Evolutionary conservation across 1,140 invertebrate genomes (phyloP).

Genomic region (Drosophila nannoptera): DNA sequence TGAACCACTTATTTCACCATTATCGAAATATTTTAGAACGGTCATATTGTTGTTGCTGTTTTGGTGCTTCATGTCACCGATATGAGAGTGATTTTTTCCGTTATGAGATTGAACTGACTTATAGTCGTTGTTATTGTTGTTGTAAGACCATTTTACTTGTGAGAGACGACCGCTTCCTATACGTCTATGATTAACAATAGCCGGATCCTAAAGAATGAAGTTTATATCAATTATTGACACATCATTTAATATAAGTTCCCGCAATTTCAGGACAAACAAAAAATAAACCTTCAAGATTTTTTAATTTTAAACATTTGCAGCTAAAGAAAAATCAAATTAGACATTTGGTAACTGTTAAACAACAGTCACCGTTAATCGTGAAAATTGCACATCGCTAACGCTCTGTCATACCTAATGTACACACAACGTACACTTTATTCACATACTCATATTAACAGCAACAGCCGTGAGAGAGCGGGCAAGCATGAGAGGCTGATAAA

Average conservation of each 20-base stretch:
- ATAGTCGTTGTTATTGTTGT: constrained; percentile 15
- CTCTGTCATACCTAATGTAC: constrained; percentile 26
- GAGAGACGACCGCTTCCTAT: constrained; percentile 72
- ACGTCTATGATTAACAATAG: constrained; percentile 75
- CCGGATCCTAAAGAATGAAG: constrained; percentile 47
- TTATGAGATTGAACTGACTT: too few relatives aligned
- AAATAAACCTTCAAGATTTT: too few relatives aligned
- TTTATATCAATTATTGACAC: background rate
- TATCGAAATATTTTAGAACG: constrained; percentile 59
- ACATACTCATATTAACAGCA: constrained; percentile 10
- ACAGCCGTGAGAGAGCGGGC: constrained; percentile 48
- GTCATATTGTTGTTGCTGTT: constrained; percentile 50
- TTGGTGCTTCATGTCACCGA: constrained; percentile 43
- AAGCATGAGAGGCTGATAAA: constrained; percentile 41
- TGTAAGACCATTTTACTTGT: constrained; percentile 64
- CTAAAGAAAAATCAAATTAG: background rate
- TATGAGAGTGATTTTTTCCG: constrained; percentile 15
- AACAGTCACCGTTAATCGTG: constrained; percentile 14
- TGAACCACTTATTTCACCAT: constrained; percentile 49
- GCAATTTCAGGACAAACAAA: too few relatives aligned
- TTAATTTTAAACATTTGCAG: too few relatives aligned
- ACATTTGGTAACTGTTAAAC: constrained; percentile 21
- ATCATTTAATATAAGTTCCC: too few relatives aligned
- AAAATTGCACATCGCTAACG: constrained; percentile 16
- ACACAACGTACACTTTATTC: constrained; percentile 7